Base-by-base conservation (phyloP, 2,888 invertebrate genomes). In the Acanthosoma haemorrhoidale region DNA sequence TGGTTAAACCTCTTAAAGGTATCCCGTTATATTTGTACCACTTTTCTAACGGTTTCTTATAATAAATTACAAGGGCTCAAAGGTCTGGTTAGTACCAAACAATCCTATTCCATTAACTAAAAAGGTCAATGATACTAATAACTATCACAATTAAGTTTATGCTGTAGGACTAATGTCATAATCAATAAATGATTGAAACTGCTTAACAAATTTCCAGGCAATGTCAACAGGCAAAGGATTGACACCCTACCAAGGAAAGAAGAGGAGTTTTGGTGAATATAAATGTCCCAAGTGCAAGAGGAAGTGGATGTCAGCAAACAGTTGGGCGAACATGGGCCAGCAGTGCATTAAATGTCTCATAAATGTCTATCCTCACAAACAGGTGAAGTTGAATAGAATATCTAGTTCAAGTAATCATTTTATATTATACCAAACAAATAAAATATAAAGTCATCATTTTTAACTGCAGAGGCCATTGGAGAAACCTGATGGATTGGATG, bases 281-380 rank as follows among this genome's bases (percentile, higher is more conserved):
- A 91, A 92, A 80, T 94, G 94, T 77, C 88, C 91, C 0, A 92
- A 93, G 78, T 94, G 94, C 81, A 92, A 93, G 78, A 85, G 94
- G 79, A 93, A 92, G 80, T 94, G 94, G 94, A 93, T 92, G 91
- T 91, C 90, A 70, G 92, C 91, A 3, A 94, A 94, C 81, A 92
- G 91, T 67, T 94, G 92, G 92, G 91, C 94, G 5, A 94, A 94
- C 81, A 91, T 90, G 85, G 91, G 91, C 0, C 94, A 94, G 79
- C 89, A 92, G 78, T 94, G 94, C 79, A 92, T 91, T 77, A 93
- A 93, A 79, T 94, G 94, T 77, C 87, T 89, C 73, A 89, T 93
- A 74, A 91, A 91, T 77, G 92, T 94, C n/a, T 94, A 88, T 79
- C 94, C 94, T 1, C 90, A 92, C 78, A 93, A 93, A 81, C 93